Evolutionary conservation across 2,888 invertebrate genomes (phyloP).

Genomic region (Belgica antarctica): DNA sequence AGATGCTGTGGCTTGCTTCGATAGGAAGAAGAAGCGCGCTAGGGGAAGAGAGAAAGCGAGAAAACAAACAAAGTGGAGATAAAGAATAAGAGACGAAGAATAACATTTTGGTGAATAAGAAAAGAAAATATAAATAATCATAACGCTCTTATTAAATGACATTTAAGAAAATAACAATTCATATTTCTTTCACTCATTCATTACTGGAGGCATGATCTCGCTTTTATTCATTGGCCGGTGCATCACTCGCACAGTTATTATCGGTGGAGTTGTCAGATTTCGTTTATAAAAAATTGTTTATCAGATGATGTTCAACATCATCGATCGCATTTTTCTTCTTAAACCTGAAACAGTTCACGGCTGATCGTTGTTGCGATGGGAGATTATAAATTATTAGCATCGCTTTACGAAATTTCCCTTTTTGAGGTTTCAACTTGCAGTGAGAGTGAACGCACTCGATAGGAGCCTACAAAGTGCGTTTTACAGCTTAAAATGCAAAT

Average conservation of each 20-base stretch:
- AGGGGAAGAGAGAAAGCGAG: neutral
- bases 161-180: constrained; percentile 32
- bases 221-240: neutral
- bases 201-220: neutral
- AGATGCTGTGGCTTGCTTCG: neutral
- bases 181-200: constrained; percentile 8
- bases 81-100: neutral
- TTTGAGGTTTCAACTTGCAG: constrained; percentile 1
- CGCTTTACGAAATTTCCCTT: neutral
- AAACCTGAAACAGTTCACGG: neutral
- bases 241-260: neutral
- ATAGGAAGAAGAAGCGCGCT: constrained; percentile 9
- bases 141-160: constrained; percentile 38
- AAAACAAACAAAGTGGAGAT: constrained; percentile 22
- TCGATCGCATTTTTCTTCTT: neutral
- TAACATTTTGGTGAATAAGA: neutral
- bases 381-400: neutral
- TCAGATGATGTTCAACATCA: constrained; percentile 1
- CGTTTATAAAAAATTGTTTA: constrained; percentile 1
- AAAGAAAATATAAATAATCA: constrained; percentile 39
- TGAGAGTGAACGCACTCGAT: neutral
- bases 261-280: neutral
- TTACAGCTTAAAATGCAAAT: neutral
- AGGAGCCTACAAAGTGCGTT: neutral
- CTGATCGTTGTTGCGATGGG: neutral